Conservation (phyloP, 2,113 vertebrate genomes). For the Pleuronectes platessa region DNA sequence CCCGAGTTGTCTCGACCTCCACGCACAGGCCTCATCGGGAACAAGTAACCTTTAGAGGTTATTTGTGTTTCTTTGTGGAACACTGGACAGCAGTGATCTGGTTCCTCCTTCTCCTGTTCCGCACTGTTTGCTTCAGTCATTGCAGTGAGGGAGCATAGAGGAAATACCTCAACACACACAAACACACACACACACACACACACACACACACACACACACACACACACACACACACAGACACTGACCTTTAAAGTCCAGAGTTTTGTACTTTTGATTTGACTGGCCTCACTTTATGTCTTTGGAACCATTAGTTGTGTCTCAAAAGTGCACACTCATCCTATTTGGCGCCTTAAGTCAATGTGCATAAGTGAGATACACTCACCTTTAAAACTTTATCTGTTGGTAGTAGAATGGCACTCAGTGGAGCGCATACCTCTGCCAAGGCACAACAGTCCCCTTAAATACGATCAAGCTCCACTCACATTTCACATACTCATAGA, state of each 20-base stretch:
- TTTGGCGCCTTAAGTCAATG: not conserved
- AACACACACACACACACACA: not conserved
- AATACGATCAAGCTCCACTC: not conserved
- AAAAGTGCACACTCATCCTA: not conserved
- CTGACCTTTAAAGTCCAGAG: slow-evolving; percentile 3
- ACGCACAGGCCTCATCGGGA: slow-evolving; percentile 6
- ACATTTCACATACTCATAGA: too few species aligned
- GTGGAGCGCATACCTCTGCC: not conserved
- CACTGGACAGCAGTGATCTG: slow-evolving; percentile 24
- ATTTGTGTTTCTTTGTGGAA: slow-evolving; percentile 57
- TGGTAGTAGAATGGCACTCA: not conserved
- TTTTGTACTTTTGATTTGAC: not conserved
- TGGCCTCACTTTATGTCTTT: slow-evolving; percentile 16
- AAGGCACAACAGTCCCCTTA: not conserved
- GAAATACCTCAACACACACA: slow-evolving; percentile 17
- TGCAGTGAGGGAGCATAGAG: slow-evolving; percentile 38
- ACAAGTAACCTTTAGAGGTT: slow-evolving; percentile 16
- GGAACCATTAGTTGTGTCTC: not conserved
- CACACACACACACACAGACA: not conserved
- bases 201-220: too few species aligned
- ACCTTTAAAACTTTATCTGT: not conserved
- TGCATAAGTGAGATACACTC: not conserved
- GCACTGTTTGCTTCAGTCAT: slow-evolving; percentile 45
- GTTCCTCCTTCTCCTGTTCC: slow-evolving; percentile 41
- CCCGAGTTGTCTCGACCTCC: slow-evolving; percentile 12